Conservation (phyloP, 37 sponge, comb jelly and placozoan species). For the Cladorhizidae sp. region DNA sequence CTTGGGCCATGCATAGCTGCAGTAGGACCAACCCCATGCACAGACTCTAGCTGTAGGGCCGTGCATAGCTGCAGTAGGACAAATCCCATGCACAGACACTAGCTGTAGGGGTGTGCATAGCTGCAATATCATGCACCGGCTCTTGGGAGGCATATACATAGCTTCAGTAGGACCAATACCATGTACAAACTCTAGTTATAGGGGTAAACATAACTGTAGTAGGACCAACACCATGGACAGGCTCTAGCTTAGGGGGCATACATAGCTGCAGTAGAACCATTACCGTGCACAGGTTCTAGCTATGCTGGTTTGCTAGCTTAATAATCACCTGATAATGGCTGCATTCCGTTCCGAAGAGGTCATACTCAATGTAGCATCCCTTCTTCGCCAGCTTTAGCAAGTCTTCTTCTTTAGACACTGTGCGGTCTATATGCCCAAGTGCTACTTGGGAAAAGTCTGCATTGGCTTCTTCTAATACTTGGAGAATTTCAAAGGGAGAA, state of each 20-base stretch:
- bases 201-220: no score
- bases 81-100: no score
- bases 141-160: neutral
- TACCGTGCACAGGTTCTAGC: no score
- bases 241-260: no score
- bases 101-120: no score
- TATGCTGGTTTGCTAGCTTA: no score
- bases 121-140: no score
- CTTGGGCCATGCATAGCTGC: no score
- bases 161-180: neutral
- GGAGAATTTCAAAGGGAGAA: conserved; percentile 58
- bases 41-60: no score
- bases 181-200: no score
- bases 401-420: conserved; percentile 25
- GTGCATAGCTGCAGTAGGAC: neutral
- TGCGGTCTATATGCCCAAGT: conserved; percentile 68
- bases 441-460: conserved; percentile 60
- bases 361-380: conserved; percentile 68
- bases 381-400: conserved; percentile 59
- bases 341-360: conserved; percentile 71
- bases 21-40: no score
- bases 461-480: conserved; percentile 43
- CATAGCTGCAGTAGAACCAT: neutral
- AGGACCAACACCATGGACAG: no score
- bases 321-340: conserved; percentile 75